phyloP scores from a whole-genome alignment of 2,797 vertebrate genomes.

The Adelosebastes latens region DNA sequence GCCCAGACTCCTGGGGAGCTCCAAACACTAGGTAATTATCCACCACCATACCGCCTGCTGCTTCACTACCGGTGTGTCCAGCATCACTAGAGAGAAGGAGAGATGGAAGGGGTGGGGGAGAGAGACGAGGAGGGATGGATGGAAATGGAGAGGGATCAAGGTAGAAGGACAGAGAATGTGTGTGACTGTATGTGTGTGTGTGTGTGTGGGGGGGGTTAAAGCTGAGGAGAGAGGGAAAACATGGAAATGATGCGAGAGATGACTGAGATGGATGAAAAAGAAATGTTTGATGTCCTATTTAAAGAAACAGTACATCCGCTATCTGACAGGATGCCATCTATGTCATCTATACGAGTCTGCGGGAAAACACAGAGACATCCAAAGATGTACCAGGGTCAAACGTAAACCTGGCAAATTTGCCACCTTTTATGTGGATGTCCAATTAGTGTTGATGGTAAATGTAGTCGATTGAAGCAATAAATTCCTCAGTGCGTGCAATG shows the following conservation, averaged over 20 bases:
- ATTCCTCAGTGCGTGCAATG: not conserved
- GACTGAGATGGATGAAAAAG: constrained; percentile 5
- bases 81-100: constrained; percentile 67
- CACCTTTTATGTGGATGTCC: not conserved
- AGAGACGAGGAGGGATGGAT: constrained; percentile 15
- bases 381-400: not conserved
- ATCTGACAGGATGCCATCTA: not conserved
- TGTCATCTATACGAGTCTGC: not conserved
- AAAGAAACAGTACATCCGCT: not conserved
- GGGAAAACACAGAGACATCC: not conserved
- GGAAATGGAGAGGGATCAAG: constrained; percentile 49
- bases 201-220: not conserved
- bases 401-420: not conserved
- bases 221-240: constrained; percentile 8
- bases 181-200: not conserved
- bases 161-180: constrained; percentile 24
- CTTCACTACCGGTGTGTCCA: constrained; percentile 92
- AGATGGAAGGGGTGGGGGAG: constrained; percentile 35
- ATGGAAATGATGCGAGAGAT: not conserved
- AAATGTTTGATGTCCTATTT: constrained; percentile 1
- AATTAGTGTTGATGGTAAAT: not conserved
- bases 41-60: constrained; percentile 88
- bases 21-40: constrained; percentile 99
- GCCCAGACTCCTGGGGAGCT: constrained; percentile 91
- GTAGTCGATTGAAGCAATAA: not conserved